Percentiles rank a stretch among this genome's conserved stretches.
Conservation (phyloP, 1,140 invertebrate genomes). For the Drosophila subpulchrella region DNA sequence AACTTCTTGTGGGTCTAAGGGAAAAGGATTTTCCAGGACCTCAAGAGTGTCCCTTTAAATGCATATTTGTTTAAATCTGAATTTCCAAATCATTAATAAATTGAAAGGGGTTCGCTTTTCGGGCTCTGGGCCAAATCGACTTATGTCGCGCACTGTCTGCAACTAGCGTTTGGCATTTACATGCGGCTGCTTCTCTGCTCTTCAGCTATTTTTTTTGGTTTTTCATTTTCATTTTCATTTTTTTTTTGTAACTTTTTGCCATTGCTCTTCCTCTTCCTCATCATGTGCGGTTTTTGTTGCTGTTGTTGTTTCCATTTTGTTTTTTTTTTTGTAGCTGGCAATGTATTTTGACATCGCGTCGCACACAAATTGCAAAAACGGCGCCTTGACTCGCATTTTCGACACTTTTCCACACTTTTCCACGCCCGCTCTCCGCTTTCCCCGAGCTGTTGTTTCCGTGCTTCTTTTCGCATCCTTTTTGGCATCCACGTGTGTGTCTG, state of each 20-base stretch:
- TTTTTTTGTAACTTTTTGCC: conserved; percentile 6
- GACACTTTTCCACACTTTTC: conserved; percentile 54
- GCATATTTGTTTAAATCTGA: conserved; percentile 7
- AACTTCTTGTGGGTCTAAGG: neutral
- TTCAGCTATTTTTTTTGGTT: conserved; percentile 8
- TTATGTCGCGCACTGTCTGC: conserved; percentile 32
- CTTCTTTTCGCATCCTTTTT: conserved; percentile 40
- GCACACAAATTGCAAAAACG: conserved; percentile 76
- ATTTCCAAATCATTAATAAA: conserved; percentile 2
- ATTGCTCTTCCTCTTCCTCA: conserved; percentile 4
- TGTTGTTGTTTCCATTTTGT: conserved; percentile 4
- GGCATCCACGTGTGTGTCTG: conserved; percentile 10
- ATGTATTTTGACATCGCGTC: conserved; percentile 61
- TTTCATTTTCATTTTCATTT: conserved; percentile 7
- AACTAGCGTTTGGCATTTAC: conserved; percentile 35
- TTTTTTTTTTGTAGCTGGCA: conserved; percentile 34
- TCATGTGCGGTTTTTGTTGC: conserved; percentile 16
- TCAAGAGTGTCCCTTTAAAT: neutral
- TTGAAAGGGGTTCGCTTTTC: neutral
- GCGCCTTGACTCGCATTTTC: conserved; percentile 66
- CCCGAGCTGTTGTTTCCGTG: conserved; percentile 19
- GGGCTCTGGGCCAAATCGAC: neutral
- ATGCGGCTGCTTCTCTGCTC: conserved; percentile 18
- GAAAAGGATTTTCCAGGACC: neutral
- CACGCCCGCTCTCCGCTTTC: conserved; percentile 14